Base-by-base conservation (phyloP, 2,113 vertebrate species). In the Pangasianodon gigas region DNA sequence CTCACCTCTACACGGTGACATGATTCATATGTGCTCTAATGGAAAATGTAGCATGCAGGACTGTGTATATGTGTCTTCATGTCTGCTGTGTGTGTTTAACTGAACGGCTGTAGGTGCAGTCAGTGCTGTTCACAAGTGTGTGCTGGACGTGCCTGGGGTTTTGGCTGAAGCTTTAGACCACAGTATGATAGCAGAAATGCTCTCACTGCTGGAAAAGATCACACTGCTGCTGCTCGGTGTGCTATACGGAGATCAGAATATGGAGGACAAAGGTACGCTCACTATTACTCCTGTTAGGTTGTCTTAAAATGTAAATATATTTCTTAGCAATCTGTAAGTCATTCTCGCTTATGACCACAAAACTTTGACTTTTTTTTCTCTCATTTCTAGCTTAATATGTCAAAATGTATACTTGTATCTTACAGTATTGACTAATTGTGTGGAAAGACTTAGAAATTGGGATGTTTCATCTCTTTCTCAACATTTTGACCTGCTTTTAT, bases 1-100 rank as follows among this genome's bases (percentile, higher is more conserved):
- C 0, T 94, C 95, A 0, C 97, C 97, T 0, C 94, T 97, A 88
- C 97, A 98, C 0, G 97, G 97, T 98, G 88, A 93, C 84, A 26
- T 21, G 7, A 62, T 32, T 26, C 24, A n/a, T 51, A n/a, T 18
- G 14, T 69, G 7, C 10, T 19, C 18, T 24, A 32, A 48, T 82
- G 21, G 44, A 37, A 37, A 54, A 67, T 69, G n/a, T 54, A 37
- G 41, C 10, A 24, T 37, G 1, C 32, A n/a, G 3, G 32, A 56
- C 10, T 41, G 14, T 69, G 9, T 48, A 82, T 62, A 9, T 19
- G 10, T 44, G 0, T 41, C 41, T 81, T 65, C 29, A 52, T 54
- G 11, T 52, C 19, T 51, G 6, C 79, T 52, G 16, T 84, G 18
- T 86, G 14, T 69, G 4, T 89, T 83, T 71, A 29, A 67, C 18